phyloP scores from a whole-genome alignment of 2,888 invertebrate species.

The Synanthedon myopaeformis region DNA sequence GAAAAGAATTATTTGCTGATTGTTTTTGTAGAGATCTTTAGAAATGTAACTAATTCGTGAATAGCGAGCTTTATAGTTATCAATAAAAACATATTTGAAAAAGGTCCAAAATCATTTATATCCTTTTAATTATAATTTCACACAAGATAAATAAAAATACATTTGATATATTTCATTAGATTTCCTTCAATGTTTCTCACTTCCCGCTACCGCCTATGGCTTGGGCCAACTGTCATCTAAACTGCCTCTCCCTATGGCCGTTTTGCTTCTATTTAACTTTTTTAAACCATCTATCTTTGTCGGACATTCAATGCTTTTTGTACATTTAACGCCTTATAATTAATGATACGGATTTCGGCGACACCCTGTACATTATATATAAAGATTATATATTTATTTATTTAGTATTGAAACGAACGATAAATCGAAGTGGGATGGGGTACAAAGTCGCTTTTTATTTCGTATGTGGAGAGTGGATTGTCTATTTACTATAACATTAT shows the following conservation, averaged over 20 bases:
- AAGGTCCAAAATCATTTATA: too few species aligned
- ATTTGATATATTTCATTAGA: too few species aligned
- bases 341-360: conserved; percentile 9
- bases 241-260: conserved; percentile 12
- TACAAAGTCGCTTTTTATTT: too few species aligned
- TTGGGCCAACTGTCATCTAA: conserved; percentile 6
- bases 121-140: too few species aligned
- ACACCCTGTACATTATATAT: conserved; percentile 1
- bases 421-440: not conserved
- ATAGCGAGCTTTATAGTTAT: too few species aligned
- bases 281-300: conserved; percentile 23
- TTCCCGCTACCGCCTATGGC: conserved; percentile 3
- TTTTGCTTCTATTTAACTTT: conserved; percentile 18
- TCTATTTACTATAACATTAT: too few species aligned
- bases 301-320: conserved; percentile 17
- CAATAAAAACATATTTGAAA: too few species aligned
- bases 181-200: not conserved
- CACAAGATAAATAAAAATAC: too few species aligned
- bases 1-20: too few species aligned
- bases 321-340: conserved; percentile 21
- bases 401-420: not conserved
- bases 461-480: too few species aligned
- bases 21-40: too few species aligned
- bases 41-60: too few species aligned
- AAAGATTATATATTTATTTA: conserved; percentile 4